These are phyloP conservation scores for Lasioglossum villosulum DNA, from an alignment of 2,888 invertebrate species.

Conservation along the genomic window DNA sequence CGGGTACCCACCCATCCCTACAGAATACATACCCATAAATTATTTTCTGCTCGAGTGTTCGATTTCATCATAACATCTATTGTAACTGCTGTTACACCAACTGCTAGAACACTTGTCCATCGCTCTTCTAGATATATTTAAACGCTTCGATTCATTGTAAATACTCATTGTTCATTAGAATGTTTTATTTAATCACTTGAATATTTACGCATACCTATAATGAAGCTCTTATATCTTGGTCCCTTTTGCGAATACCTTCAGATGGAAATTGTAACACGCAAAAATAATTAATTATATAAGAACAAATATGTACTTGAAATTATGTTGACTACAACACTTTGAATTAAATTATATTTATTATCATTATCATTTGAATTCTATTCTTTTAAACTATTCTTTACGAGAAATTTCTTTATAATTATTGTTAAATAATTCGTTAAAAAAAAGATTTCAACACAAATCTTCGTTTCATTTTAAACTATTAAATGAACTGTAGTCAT, in stretches of 20 bases:
- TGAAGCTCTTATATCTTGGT: slow-evolving; percentile 28
- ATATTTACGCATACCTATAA: slow-evolving; percentile 42
- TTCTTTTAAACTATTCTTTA: not conserved
- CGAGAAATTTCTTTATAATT: not conserved
- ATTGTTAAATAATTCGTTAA: not conserved
- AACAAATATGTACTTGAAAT: slow-evolving; percentile 46
- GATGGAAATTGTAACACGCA: slow-evolving; percentile 21
- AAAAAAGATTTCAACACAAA: not conserved
- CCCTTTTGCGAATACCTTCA: slow-evolving; percentile 55
- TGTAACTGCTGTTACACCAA: not conserved
- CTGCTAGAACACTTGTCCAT: not conserved
- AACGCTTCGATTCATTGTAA: not conserved
- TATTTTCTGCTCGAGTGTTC: slow-evolving; percentile 1
- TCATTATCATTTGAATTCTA: slow-evolving; percentile 15
- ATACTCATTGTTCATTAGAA: not conserved
- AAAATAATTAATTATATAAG: slow-evolving; percentile 39
- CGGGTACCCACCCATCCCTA: too few species aligned
- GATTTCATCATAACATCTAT: not conserved
- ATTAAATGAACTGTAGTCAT: not conserved
- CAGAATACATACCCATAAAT: not conserved
- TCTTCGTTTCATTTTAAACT: not conserved
- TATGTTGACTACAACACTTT: slow-evolving; percentile 72
- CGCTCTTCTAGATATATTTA: not conserved
- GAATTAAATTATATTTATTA: slow-evolving; percentile 81
- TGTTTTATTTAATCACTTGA: not conserved